phyloP scores from a whole-genome alignment of 2,888 invertebrate genomes.

The Adela reaumurella region DNA sequence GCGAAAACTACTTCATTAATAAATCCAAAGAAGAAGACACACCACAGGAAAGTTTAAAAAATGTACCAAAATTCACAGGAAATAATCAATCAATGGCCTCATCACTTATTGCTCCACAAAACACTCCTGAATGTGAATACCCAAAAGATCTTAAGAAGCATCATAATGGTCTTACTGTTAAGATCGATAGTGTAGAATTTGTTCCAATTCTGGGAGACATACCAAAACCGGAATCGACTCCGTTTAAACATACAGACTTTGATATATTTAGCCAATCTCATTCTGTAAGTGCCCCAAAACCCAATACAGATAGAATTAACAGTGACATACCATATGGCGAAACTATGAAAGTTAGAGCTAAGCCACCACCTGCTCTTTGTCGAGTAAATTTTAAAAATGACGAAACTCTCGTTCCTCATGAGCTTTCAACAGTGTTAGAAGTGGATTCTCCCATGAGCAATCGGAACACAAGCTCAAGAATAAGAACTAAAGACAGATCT shows the following conservation, averaged over 20 bases:
- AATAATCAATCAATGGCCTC: background rate
- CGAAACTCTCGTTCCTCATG: constrained; percentile 47
- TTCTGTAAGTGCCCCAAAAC: too few relatives aligned
- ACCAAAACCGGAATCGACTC: constrained; percentile 25
- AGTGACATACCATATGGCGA: background rate
- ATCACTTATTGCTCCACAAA: too few relatives aligned
- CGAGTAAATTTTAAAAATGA: constrained; percentile 33
- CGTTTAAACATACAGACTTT: background rate
- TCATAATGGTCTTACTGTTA: too few relatives aligned
- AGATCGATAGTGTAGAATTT: constrained; percentile 13
- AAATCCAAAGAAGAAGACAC: constrained; percentile 22
- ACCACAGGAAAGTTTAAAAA: too few relatives aligned
- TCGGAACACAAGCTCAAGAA: background rate
- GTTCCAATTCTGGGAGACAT: constrained; percentile 29
- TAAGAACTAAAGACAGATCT: background rate
- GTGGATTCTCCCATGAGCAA: constrained; percentile 63
- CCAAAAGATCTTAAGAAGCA: too few relatives aligned
- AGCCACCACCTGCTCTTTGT: constrained; percentile 42
- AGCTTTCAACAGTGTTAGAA: constrained; percentile 65
- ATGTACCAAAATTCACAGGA: background rate
- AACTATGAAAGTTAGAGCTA: constrained; percentile 21
- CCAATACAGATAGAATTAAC: too few relatives aligned
- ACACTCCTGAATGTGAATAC: too few relatives aligned
- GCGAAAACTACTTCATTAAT: too few relatives aligned
- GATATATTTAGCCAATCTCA: too few relatives aligned